Evolutionary conservation across 2,113 vertebrate genomes (phyloP), one percentile per base, ranked within the genome.

Genomic region (Seriola rivoliana): DNA sequence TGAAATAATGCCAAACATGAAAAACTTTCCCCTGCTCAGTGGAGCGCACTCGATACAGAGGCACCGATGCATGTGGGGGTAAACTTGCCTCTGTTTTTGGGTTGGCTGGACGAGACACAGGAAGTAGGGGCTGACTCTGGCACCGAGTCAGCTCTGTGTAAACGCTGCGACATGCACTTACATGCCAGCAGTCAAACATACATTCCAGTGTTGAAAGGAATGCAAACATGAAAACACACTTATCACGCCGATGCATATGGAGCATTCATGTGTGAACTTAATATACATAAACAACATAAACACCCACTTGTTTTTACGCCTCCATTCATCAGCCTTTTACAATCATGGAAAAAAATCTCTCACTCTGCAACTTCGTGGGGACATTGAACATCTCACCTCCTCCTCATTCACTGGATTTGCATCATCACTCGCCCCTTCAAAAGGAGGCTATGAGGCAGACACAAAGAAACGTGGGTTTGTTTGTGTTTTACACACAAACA

Each of bases 1-100:
- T 88, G 75, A 91, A 86, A 91, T 75, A 87, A 92, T 65, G 83
- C 71, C 75, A 88, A 90, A 93, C 75, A 89, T 81, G 83, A 89
- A 76, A 88, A 92, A 89, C 86, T 83, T 89, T 80, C 64, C 77
- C 76, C 65, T 66, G 85, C 75, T 85, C 80, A 34, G 42, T 78
- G 79, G 69, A 86, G 90, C 77, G 21, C 1, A 60, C 75, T 52
- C 14, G 11, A 88, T 68, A 63, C 63, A 10, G 75, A 75, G 38
- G 42, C 84, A 79, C 70, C 57, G 81, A 88, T 89, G 90, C 84
- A 68, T 88, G 80, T 48, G 17, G 42, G 57, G 84, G 82, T 75
- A 84, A 90, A 91, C 80, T 71, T 23, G 25, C 46, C 34, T 69
- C 69, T 87, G 83, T 79, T 85, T 78, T 70, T 50, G 74, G 68